Conservation (phyloP, 92 coral and sea anemone genomes). For the Epizoanthus stellaris region DNA sequence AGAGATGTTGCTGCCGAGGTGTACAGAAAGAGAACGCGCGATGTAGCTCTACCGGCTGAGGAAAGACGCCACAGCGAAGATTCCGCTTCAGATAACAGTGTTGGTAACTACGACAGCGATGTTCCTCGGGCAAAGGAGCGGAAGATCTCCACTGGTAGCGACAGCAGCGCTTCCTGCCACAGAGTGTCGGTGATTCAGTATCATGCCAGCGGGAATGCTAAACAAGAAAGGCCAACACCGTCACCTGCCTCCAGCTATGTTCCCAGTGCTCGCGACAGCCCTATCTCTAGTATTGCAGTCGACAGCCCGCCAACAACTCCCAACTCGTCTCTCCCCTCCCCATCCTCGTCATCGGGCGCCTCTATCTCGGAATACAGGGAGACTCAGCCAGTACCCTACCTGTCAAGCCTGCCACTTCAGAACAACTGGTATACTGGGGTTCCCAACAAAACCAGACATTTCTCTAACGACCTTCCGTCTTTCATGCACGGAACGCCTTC, state of each 20-base stretch:
- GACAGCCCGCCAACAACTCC: conserved; percentile 46
- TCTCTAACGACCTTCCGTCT: conserved; percentile 27
- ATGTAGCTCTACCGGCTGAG: not conserved
- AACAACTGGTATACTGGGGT: not conserved
- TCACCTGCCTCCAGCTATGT: conserved; percentile 37
- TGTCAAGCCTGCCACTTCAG: not conserved
- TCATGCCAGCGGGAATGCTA: conserved; percentile 58
- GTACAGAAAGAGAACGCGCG: conserved; percentile 20
- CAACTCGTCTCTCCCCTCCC: conserved; percentile 21
- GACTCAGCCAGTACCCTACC: not conserved
- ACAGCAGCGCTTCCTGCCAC: conserved; percentile 59
- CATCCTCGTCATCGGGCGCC: conserved; percentile 7
- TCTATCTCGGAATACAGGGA: conserved; percentile 11
- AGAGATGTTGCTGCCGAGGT: not conserved
- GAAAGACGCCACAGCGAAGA: not conserved
- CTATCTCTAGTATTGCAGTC: conserved; percentile 27
- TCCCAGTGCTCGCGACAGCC: conserved; percentile 44
- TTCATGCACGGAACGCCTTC: conserved; percentile 7
- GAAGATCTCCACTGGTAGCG: conserved; percentile 29
- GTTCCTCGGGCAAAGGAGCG: conserved; percentile 10
- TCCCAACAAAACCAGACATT: conserved; percentile 18
- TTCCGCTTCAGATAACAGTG: not conserved
- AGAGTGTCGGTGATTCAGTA: conserved; percentile 87
- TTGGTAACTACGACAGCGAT: not conserved
- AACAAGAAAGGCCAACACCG: conserved; percentile 37